These are phyloP conservation scores for Dilophus febrilis DNA, from an alignment of 2,888 invertebrate genomes.

Conservation along the genomic window DNA sequence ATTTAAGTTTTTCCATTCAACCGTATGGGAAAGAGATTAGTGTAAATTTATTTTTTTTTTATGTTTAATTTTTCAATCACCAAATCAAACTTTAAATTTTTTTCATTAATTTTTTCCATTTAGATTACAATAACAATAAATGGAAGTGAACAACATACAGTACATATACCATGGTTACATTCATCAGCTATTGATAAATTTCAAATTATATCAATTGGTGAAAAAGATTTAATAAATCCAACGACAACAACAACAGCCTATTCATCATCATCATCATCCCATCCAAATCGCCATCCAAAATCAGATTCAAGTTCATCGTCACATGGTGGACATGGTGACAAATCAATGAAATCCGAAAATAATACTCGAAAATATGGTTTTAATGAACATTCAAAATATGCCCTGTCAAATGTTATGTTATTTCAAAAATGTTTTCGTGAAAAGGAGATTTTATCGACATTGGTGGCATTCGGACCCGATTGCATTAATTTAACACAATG, in stretches of 20 bases:
- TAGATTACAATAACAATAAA: conserved; percentile 20
- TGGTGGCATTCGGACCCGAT: conserved; percentile 29
- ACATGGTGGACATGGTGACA: neutral
- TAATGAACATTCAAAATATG: neutral
- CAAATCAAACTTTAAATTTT: neutral
- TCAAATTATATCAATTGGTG: conserved; percentile 22
- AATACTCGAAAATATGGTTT: neutral
- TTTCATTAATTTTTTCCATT: neutral
- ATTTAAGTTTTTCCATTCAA: conserved; percentile 22
- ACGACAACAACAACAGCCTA: neutral
- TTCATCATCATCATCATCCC: neutral
- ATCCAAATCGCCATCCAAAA: neutral
- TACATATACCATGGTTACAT: conserved; percentile 20
- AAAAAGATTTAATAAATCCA: conserved; percentile 5
- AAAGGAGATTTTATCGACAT: conserved; percentile 18
- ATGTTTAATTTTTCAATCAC: neutral
- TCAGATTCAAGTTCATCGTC: neutral
- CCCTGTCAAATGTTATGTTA: conserved; percentile 20
- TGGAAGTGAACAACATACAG: conserved; percentile 21
- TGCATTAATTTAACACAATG: conserved; percentile 25
- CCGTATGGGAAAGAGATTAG: conserved; percentile 17
- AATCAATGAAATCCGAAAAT: neutral
- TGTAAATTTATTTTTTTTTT: neutral
- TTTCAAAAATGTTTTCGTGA: conserved; percentile 21
- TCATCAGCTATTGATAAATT: conserved; percentile 19